Conservation (phyloP, 2,797 vertebrate genomes). For the Orientallactaga sibirica region DNA sequence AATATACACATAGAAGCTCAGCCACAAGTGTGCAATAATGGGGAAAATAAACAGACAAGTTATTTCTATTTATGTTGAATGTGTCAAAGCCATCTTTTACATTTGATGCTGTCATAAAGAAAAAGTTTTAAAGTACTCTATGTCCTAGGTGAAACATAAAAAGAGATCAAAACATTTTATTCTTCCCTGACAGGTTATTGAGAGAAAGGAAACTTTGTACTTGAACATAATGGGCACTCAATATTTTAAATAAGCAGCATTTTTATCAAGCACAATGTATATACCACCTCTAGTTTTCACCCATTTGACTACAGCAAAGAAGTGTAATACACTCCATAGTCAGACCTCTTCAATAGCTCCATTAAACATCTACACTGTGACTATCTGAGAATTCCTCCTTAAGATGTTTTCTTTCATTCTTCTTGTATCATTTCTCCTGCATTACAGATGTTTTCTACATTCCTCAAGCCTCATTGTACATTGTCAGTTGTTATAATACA, state of each 20-base stretch:
- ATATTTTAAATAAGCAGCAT: conserved; percentile 77
- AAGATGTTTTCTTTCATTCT: conserved; percentile 57
- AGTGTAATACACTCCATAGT: conserved; percentile 61
- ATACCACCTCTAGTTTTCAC: background rate
- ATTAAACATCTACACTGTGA: conserved; percentile 65
- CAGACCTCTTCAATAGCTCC: conserved; percentile 36
- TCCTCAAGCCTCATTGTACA: conserved; percentile 44
- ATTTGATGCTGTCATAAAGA: conserved; percentile 32
- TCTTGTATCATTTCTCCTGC: conserved; percentile 29
- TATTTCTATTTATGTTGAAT: conserved; percentile 36
- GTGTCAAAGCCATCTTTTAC: conserved; percentile 60
- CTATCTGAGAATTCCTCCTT: conserved; percentile 60
- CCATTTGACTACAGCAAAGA: conserved; percentile 53
- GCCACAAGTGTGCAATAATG: conserved; percentile 41
- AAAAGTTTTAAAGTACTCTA: conserved; percentile 18
- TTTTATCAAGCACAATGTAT: conserved; percentile 73
- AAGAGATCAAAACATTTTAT: conserved; percentile 67
- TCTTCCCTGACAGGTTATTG: conserved; percentile 64
- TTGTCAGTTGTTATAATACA: conserved; percentile 66
- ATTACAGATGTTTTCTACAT: conserved; percentile 50
- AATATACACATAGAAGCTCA: background rate
- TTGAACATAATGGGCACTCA: conserved; percentile 81
- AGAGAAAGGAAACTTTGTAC: conserved; percentile 73
- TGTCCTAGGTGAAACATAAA: conserved; percentile 61
- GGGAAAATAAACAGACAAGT: conserved; percentile 22